Conservation (phyloP, 2,797 vertebrate species). For the Coregonus sp. region DNA sequence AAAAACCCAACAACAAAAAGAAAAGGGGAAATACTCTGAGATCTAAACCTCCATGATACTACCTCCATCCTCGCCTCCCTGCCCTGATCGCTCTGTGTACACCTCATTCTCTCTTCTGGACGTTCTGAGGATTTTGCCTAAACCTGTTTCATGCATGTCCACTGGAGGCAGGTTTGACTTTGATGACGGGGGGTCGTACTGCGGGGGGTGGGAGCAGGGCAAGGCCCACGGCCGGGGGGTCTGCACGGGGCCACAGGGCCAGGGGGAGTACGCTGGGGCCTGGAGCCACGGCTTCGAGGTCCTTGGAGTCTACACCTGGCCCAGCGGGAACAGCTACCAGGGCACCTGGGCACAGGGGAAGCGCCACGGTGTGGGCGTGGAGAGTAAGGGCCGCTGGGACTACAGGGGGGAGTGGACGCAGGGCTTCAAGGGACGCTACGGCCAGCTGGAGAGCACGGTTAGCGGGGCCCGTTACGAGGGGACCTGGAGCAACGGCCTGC, state of each 20-base stretch:
- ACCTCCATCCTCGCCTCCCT: conserved; percentile 51
- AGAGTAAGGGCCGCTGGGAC: conserved; percentile 97
- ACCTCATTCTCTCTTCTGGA: conserved; percentile 67
- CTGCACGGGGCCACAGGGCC: conserved; percentile 97
- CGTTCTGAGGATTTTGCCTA: conserved; percentile 86
- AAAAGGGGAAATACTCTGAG: conserved; percentile 34
- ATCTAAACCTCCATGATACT: conserved; percentile 53
- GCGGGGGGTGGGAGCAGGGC: conserved; percentile 98
- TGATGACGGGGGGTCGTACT: conserved; percentile 99
- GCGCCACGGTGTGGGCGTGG: conserved; percentile 94
- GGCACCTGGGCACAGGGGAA: conserved; percentile 98
- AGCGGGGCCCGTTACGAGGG: conserved; percentile 94
- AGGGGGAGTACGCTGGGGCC: conserved; percentile 95
- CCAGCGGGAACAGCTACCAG: conserved; percentile 95
- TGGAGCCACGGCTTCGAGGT: conserved; percentile 98
- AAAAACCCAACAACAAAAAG: conserved; percentile 31
- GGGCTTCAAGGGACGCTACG: conserved; percentile 97
- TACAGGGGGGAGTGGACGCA: conserved; percentile 98
- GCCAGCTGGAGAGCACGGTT: conserved; percentile 92
- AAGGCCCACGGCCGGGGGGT: conserved; percentile 97
- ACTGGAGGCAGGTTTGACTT: conserved; percentile 99
- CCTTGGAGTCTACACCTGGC: conserved; percentile 98
- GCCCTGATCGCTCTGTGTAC: conserved; percentile 53
- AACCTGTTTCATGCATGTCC: conserved; percentile 99
- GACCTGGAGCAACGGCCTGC: conserved; percentile 97